Evolutionary conservation across 1,140 invertebrate genomes (phyloP).

Genomic region (Formica selysi): DNA sequence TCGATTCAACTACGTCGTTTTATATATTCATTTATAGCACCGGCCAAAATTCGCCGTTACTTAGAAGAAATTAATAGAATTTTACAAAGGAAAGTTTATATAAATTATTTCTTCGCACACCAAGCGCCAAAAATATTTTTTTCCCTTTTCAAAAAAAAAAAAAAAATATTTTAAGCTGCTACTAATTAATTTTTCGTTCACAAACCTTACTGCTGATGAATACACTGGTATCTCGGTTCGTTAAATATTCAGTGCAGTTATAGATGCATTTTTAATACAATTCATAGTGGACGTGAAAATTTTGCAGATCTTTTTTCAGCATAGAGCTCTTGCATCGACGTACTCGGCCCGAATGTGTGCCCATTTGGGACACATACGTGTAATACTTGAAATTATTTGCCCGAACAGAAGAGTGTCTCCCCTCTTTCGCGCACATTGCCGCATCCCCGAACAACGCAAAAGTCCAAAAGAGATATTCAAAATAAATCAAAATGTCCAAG

Average conservation of each 20-base stretch:
- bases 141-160: not conserved
- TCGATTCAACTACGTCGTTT: not conserved
- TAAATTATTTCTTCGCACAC: not conserved
- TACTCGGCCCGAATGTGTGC: slow-evolving; percentile 64
- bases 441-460: slow-evolving; percentile 39
- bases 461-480: slow-evolving; percentile 7
- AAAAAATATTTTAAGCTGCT: not conserved
- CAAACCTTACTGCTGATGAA: not conserved
- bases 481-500: not conserved
- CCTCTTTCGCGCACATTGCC: slow-evolving; percentile 11
- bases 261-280: not conserved
- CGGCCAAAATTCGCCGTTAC: not conserved
- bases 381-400: slow-evolving; percentile 55
- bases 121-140: not conserved
- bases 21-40: not conserved
- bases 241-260: not conserved
- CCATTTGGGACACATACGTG: slow-evolving; percentile 38
- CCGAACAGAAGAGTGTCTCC: slow-evolving; percentile 49
- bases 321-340: slow-evolving; percentile 64
- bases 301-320: slow-evolving; percentile 1
- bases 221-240: not conserved
- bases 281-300: not conserved
- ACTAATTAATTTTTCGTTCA: not conserved
- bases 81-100: not conserved
- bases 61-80: not conserved